Conservation (phyloP, 2,888 invertebrate species). For the Patella pellucida region DNA sequence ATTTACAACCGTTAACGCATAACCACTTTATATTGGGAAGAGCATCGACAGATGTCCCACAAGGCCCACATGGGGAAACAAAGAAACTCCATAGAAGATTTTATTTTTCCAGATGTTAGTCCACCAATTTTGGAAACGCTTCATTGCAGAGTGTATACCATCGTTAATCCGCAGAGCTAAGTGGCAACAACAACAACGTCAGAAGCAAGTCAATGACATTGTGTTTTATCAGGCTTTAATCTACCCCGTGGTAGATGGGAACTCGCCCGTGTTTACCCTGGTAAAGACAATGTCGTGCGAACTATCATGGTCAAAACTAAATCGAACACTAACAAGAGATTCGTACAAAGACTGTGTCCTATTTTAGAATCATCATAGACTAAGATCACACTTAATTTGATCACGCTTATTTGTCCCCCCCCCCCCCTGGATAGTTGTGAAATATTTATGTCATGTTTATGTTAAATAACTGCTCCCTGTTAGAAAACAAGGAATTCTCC, state of each 20-base stretch:
- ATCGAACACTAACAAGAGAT: neutral
- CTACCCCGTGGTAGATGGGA: slow-evolving; percentile 16
- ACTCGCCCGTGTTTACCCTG: slow-evolving; percentile 15
- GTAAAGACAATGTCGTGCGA: slow-evolving; percentile 16
- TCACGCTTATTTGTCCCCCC: too few species aligned
- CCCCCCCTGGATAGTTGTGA: neutral
- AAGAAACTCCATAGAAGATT: slow-evolving; percentile 17
- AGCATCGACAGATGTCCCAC: slow-evolving; percentile 19
- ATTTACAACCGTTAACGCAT: slow-evolving; percentile 21
- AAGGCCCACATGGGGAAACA: slow-evolving; percentile 16
- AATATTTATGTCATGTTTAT: too few species aligned
- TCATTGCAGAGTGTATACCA: slow-evolving; percentile 24
- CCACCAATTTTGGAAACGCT: slow-evolving; percentile 20
- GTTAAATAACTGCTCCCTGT: too few species aligned
- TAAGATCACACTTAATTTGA: neutral
- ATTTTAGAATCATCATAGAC: neutral
- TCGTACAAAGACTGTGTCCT: slow-evolving; percentile 14
- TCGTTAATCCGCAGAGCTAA: slow-evolving; percentile 17
- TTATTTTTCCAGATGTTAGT: slow-evolving; percentile 22
- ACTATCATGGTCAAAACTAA: slow-evolving; percentile 18
- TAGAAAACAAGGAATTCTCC: too few species aligned
- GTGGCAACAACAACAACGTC: slow-evolving; percentile 16
- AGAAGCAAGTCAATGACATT: slow-evolving; percentile 22
- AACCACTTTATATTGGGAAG: slow-evolving; percentile 29
- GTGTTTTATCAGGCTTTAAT: neutral